Evolutionary conservation across 1,140 invertebrate species (phyloP), one percentile per base, ranked within the genome.

Genomic region (Drosophila ironensis): DNA sequence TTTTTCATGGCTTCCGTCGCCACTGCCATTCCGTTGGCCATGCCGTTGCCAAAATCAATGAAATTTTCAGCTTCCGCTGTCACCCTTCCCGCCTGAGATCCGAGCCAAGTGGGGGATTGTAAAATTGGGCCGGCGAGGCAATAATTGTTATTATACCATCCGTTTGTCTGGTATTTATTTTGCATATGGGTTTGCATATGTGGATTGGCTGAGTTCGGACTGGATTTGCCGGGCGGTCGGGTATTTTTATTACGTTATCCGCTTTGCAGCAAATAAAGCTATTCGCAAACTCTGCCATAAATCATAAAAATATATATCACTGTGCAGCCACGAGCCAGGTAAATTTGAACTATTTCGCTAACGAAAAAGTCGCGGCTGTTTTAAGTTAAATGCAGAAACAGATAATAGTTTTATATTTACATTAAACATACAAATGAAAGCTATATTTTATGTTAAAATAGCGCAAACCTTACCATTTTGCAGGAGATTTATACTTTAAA

Each of bases 101-200:
- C 25, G 19, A 47, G 41, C 52, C 71, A 37, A 74, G 35, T 53
- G 47, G 37, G n/a, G 54, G 30, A 56, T 44, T 60, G 67, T 37
- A 47, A 81, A 82, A 82, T 84, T 47, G 69, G 69, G 70, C 41
- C 78, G 64, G 57, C 64, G 70, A 67, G 52, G 78, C 70, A 82
- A 82, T 82, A 82, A 82, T 82, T 82, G 78, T 82, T 82, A 86
- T 82, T 77, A 84, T 86, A 82, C 80, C 80, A 57, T 84, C 78
- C 73, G 73, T 70, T 73, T 63, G 80, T 61, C 78, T 84, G 56
- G 67, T 78, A 84, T 82, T 82, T 82, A 82, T 73, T 82, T 82
- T 86, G 74, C 78, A 82, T 82, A 86, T 75, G 60, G 86, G 80
- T 44, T 61, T 45, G 59, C 54, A 42, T 37, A 61, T 45, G 54